A percentile compares a stretch with the other conserved stretches of the same genome.
Conservation (phyloP, 2,888 invertebrate genomes). For the Globia sparganii region DNA sequence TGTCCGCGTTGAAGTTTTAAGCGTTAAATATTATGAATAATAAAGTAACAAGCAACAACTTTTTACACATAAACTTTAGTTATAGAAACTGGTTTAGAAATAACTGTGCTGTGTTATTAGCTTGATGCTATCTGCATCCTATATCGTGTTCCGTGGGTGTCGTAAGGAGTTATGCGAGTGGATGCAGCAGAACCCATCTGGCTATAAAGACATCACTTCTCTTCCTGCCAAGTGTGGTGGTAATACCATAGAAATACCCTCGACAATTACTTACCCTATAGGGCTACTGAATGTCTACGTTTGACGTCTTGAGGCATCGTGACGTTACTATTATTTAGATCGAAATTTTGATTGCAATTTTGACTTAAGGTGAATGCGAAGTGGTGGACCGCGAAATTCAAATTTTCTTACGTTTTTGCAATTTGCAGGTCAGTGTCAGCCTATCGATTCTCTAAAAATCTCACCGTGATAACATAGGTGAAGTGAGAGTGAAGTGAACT, state of each 20-base stretch:
- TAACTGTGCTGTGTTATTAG: constrained; percentile 50
- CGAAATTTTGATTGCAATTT: too few relatives aligned
- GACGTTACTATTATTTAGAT: too few relatives aligned
- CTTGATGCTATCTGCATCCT: constrained; percentile 42
- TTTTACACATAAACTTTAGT: constrained; percentile 43
- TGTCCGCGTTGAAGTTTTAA: constrained; percentile 36
- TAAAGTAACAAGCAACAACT: constrained; percentile 30
- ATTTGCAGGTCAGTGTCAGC: too few relatives aligned
- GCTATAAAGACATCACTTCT: constrained; percentile 26
- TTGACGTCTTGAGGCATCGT: too few relatives aligned
- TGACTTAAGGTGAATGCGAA: too few relatives aligned
- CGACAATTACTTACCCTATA: neutral
- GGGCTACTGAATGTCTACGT: too few relatives aligned
- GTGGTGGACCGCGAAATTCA: too few relatives aligned
- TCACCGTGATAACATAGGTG: too few relatives aligned
- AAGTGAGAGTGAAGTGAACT: too few relatives aligned
- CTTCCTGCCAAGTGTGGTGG: neutral
- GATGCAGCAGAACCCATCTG: constrained; percentile 18
- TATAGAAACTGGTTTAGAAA: constrained; percentile 33
- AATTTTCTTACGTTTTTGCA: too few relatives aligned
- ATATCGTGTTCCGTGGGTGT: constrained; percentile 45
- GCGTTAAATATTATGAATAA: constrained; percentile 52
- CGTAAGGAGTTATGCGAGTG: constrained; percentile 30
- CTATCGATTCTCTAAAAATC: too few relatives aligned
- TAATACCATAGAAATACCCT: neutral